These are phyloP conservation scores for Brachycybe producta DNA, from an alignment of 2,888 invertebrate species.

Conservation along the genomic window DNA sequence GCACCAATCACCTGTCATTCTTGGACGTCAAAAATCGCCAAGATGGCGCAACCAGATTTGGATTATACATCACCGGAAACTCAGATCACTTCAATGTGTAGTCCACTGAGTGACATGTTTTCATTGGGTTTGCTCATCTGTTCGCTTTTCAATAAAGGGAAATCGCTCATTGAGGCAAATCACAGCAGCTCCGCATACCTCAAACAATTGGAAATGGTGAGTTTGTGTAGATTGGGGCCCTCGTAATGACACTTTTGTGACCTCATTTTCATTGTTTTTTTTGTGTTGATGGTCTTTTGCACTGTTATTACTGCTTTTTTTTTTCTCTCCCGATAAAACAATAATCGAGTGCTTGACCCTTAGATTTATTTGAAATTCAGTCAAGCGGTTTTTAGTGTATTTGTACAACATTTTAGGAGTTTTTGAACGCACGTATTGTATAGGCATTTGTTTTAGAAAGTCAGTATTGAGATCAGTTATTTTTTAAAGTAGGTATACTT, in stretches of 20 bases:
- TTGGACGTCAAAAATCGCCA: constrained; percentile 82
- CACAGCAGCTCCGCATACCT: constrained; percentile 76
- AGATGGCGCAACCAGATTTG: constrained; percentile 85
- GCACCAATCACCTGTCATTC: constrained; percentile 63
- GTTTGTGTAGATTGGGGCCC: too few species aligned
- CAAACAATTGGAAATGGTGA: constrained; percentile 82
- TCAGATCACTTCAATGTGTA: constrained; percentile 66
- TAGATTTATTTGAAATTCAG: too few species aligned
- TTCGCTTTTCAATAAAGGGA: constrained; percentile 81
- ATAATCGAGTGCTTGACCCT: too few species aligned
- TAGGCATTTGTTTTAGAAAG: too few species aligned
- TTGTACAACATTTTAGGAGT: too few species aligned
- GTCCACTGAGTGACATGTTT: constrained; percentile 88
- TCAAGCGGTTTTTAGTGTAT: too few species aligned
- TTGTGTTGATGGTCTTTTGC: background rate
- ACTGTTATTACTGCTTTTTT: background rate
- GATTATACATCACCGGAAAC: constrained; percentile 92
- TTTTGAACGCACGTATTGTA: too few species aligned
- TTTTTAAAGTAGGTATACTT: too few species aligned
- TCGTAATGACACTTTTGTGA: too few species aligned
- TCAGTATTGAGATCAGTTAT: too few species aligned
- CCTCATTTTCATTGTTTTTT: background rate
- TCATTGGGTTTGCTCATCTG: constrained; percentile 89
- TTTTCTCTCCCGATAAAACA: too few species aligned
- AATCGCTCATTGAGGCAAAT: constrained; percentile 75